Evolutionary conservation across 2,797 vertebrate species (phyloP), one percentile per base, ranked within the genome.

Genomic region (Pseudochirops corinnae): DNA sequence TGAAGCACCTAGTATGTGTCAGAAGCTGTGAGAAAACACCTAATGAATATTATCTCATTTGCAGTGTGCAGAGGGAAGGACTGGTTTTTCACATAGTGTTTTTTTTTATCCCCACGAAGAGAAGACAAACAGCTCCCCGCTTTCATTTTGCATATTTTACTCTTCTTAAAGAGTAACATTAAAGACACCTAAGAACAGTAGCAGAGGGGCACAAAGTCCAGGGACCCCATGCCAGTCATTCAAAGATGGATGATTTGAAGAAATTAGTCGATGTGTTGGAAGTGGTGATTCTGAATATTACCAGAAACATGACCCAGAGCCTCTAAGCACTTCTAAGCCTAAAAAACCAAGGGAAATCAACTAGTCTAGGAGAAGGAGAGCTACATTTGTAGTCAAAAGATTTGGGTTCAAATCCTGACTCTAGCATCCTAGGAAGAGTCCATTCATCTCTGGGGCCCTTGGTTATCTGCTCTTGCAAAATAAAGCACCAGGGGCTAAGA

Each of bases 101-200:
- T 55, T n/a, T 55, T 9, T 55, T 90, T 46, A 26, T 28, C 91
- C 46, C 91, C 55, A 31, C 7, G 93, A 53, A 92, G 92, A 95
- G 67, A 57, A 4, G 55, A 33, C 33, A 95, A 96, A 18, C 5
- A 33, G n/a, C 55, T 55, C 50, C 92, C 31, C 26, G 92, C 46
- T 94, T 93, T 39, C 52, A 21, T 55, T 94, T 90, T 94, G 21
- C 46, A 1, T 52, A 67, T 67, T 92, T 92, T 93, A 94, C 91
- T 53, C 93, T 95, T 95, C 94, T 96, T 94, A 96, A 97, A 97
- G 92, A 96, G 93, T 95, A 95, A 95, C 93, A 92, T 26, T 2
- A 26, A 74, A 93, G 93, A 93, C 58, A 96, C 93, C 58, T 94
- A 94, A 91, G 21, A 28, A 14, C 24, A 53, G 58, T 91, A 95